A percentile compares a stretch with the other conserved stretches of the same genome.
phyloP scores from a whole-genome alignment of 2,888 invertebrate genomes.

The Brachypalpus laphriformis region DNA sequence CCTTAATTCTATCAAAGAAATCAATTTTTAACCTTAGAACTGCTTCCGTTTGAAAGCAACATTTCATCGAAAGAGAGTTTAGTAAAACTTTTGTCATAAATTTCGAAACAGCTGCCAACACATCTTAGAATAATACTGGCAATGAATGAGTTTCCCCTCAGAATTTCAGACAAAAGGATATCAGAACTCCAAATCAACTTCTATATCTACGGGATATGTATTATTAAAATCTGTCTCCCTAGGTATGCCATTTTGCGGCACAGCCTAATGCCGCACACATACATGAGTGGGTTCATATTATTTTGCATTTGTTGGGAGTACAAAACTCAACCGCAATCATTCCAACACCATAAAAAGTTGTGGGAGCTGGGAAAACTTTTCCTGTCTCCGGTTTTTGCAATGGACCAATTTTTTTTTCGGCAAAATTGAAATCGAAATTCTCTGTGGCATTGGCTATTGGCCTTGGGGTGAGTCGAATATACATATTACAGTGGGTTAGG shows the following conservation, averaged over 20 bases:
- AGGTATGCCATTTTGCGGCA: conserved; percentile 51
- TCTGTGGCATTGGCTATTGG: conserved; percentile 16
- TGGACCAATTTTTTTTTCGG: conserved; percentile 16
- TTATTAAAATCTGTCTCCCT: conserved; percentile 45
- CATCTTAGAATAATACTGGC: conserved; percentile 45
- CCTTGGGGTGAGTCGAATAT: background rate
- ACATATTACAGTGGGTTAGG: conserved; percentile 20
- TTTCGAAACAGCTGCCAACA: conserved; percentile 53
- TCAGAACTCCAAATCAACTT: conserved; percentile 25
- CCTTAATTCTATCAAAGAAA: too few relatives aligned
- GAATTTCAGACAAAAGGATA: conserved; percentile 23
- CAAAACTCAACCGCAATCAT: conserved; percentile 67
- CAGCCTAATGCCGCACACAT: conserved; percentile 28
- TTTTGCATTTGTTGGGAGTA: conserved; percentile 37
- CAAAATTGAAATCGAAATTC: conserved; percentile 58
- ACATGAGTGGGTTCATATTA: background rate
- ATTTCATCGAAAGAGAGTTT: conserved; percentile 13
- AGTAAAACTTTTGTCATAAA: conserved; percentile 54
- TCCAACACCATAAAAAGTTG: conserved; percentile 60
- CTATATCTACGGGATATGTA: conserved; percentile 32
- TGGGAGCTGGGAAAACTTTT: conserved; percentile 44
- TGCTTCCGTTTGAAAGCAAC: background rate
- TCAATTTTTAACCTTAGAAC: conserved; percentile 1
- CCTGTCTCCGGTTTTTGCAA: conserved; percentile 28
- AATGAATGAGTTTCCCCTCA: background rate